Evolutionary conservation across 2,797 vertebrate genomes (phyloP), one percentile per base, ranked within the genome.

Genomic region (Paramormyrops hopkinsi): DNA sequence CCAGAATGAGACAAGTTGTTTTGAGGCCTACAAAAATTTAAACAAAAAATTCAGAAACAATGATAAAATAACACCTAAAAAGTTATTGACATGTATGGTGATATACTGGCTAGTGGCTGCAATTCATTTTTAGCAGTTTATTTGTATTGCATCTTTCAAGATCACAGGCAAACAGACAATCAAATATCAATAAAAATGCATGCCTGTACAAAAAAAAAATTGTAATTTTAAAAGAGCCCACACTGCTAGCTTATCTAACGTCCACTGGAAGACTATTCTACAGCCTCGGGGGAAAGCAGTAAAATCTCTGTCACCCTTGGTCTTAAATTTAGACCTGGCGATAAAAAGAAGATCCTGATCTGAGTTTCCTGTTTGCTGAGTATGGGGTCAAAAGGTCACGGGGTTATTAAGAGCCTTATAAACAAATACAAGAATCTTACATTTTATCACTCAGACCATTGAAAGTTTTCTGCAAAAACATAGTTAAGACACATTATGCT

Each of bases 1-100:
- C 92, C 93, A 90, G 94, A 93, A n/a, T 93, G 93, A 11, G 93
- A 41, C 2, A 94, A 91, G 88, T 91, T 92, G 89, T 92, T 5
- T 46, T 92, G 90, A 69, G 92, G 5, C 84, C 95, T 95, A 89
- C n/a, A 87, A 33, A 37, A 14, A 29, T 19, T 6, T 17, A 19
- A 22, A 59, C 48, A 62, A 82, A 14, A 69, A 33, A 19, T 87
- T 73, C 53, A 4, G 1, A 89, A 51, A 56, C n/a, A 22, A n/a
- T 54, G 44, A 82, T 46, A 56, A 9, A 88, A 22, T 29, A 46
- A 88, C 3, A 88, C 8, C 17, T 53, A 6, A 65, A 62, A 73
- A 88, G 19, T 44, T 46, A 22, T 12, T 76, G 4, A 79, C 6
- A n/a, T 44, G 37, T 44, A 79, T 2, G 33, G 6, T 19, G 12